Base-by-base conservation (phyloP, 2,888 invertebrate species). In the Congeria kusceri region DNA sequence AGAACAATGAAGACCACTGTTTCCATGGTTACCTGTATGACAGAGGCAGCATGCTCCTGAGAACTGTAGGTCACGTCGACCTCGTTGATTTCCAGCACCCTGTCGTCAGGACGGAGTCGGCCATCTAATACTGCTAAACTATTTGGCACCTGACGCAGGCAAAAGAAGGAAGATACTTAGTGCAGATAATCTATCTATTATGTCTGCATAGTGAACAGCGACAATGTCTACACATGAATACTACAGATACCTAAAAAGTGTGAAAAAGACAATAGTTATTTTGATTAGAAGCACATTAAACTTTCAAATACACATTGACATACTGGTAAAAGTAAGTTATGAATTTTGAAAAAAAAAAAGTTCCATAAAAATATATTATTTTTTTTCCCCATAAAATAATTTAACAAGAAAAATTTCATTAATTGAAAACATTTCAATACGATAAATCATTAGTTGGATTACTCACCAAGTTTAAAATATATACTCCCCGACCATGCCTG, bases 51-150 rank as follows among this genome's bases (percentile, higher is more conserved):
- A 62, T 94, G 92, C 83, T 94, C 94, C 75, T 94, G 93, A n/a
- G 92, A 91, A 29, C 92, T 93, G 78, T 92, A 91, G 0, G 92
- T 89, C 44, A 94, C 92, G 86, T 94, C 94, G 49, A 91, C 88
- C 13, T 92, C 92, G 80, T 94, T 94, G 59, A 94, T 94, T 86
- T 94, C 93, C 58, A 94, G 88, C 53, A 94, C 93, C 49, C 93
- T 88, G 86, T 94, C 94, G 82, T 94, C 94, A n/a, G 93, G 90
- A 80, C 91, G 91, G 25, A 94, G 87, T 44, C 94, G 88, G 0
- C 93, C 93, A 87, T 94, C 94, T 68, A 91, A 85, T 28, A 91
- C 90, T 7, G 94, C 94, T 61, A 93, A 87, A 70, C 94, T 93
- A 32, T 93, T 93, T 49, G 92, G 91, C 32, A 94, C 89, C 93